Percentiles rank a stretch among this genome's conserved stretches.
Evolutionary conservation across 2,888 invertebrate species (phyloP).

Genomic region (Macrophya annulata): DNA sequence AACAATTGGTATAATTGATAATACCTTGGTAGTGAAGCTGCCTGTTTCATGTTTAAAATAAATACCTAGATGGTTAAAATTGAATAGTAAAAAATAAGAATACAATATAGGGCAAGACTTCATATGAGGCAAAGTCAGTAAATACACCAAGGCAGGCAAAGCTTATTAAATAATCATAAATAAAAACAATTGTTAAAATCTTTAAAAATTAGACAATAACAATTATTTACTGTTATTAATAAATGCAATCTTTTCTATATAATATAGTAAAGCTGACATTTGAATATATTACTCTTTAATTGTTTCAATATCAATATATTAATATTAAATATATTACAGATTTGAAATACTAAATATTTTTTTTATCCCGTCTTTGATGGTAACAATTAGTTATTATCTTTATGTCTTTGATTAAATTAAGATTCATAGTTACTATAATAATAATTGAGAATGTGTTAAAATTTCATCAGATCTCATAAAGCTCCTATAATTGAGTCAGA

Average conservation of each 20-base stretch:
- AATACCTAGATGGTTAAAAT: conserved; percentile 1
- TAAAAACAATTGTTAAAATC: conserved; percentile 56
- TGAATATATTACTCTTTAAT: conserved; percentile 55
- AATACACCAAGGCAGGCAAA: conserved; percentile 40
- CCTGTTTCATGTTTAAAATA: neutral
- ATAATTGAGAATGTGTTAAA: conserved; percentile 46
- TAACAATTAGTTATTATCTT: conserved; percentile 51
- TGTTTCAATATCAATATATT: conserved; percentile 55
- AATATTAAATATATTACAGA: conserved; percentile 46
- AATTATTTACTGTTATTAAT: conserved; percentile 41
- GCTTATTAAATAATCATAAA: conserved; percentile 55
- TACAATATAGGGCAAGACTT: conserved; percentile 22
- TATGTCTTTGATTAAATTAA: conserved; percentile 46
- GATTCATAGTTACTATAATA: conserved; percentile 33
- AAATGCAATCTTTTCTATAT: conserved; percentile 52
- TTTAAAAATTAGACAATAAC: conserved; percentile 55
- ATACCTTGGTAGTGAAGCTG: conserved; percentile 30
- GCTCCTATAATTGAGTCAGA: conserved; percentile 27
- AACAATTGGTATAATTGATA: conserved; percentile 24
- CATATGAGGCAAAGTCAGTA: conserved; percentile 15
- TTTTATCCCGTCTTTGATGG: conserved; percentile 36
- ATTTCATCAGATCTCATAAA: conserved; percentile 43
- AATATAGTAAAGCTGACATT: conserved; percentile 47
- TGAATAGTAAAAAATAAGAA: conserved; percentile 1
- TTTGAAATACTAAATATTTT: conserved; percentile 29